phyloP scores from a whole-genome alignment of 2,888 invertebrate genomes.

The Pocota personata region DNA sequence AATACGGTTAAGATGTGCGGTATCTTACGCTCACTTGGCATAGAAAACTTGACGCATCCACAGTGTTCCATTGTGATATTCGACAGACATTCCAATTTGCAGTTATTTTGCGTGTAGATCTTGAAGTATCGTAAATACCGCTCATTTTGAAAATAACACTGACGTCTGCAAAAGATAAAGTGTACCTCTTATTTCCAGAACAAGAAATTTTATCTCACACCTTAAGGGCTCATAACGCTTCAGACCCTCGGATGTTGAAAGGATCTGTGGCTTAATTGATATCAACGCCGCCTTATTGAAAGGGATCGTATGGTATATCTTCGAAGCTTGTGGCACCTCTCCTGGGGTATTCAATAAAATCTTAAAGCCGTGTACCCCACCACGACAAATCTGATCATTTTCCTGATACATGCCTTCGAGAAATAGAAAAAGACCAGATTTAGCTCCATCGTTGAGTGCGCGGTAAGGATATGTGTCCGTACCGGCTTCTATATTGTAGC shows the following conservation, averaged over 20 bases:
- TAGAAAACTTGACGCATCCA: constrained; percentile 88
- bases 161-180: constrained; percentile 82
- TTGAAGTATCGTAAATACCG: constrained; percentile 87
- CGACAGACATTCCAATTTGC: constrained; percentile 88
- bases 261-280: constrained; percentile 89
- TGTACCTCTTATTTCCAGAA: neutral
- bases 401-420: constrained; percentile 85
- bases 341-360: constrained; percentile 81
- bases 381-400: constrained; percentile 88
- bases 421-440: constrained; percentile 87
- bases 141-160: constrained; percentile 88
- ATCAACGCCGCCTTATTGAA: constrained; percentile 88
- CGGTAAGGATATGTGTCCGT: constrained; percentile 87
- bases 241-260: constrained; percentile 88
- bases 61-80: constrained; percentile 87
- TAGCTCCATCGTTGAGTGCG: constrained; percentile 87
- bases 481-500: constrained; percentile 84
- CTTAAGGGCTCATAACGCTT: constrained; percentile 86
- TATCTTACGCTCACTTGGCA: constrained; percentile 84
- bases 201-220: constrained; percentile 55
- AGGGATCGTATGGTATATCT: constrained; percentile 88
- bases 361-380: constrained; percentile 90
- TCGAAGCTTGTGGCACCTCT: constrained; percentile 82
- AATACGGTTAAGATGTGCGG: too few relatives aligned
- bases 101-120: constrained; percentile 89